Percentiles rank a stretch among this genome's conserved stretches.
phyloP scores from a whole-genome alignment of 2,888 invertebrate species.

The Oithona nana region DNA sequence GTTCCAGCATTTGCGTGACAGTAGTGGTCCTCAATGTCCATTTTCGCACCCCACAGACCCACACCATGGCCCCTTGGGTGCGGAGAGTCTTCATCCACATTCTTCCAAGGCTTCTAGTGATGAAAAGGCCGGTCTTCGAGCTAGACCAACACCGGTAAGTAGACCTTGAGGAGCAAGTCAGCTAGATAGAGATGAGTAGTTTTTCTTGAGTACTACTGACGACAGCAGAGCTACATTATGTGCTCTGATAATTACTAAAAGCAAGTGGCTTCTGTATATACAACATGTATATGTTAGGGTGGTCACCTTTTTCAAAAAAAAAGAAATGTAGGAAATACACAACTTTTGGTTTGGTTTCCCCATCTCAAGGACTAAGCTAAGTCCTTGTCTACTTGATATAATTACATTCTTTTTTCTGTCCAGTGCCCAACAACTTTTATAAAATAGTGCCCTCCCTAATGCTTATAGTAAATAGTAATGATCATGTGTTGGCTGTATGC shows the following conservation, averaged over 20 bases:
- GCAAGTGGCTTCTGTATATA: background rate
- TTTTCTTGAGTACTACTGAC: background rate
- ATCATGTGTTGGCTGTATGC: too few relatives aligned
- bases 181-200: background rate
- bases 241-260: background rate
- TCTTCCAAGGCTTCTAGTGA: slow-evolving; percentile 70
- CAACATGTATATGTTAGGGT: too few relatives aligned
- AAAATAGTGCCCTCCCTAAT: too few relatives aligned
- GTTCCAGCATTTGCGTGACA: slow-evolving; percentile 28
- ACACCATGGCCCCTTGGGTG: slow-evolving; percentile 33
- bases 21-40: slow-evolving; percentile 33
- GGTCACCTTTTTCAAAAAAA: too few relatives aligned
- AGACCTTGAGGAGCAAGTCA: background rate
- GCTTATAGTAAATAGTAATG: too few relatives aligned
- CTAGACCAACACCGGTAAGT: slow-evolving; percentile 21
- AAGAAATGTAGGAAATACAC: too few relatives aligned
- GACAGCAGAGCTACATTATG: background rate
- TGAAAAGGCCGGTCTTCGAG: slow-evolving; percentile 44
- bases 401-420: too few relatives aligned
- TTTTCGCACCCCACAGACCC: slow-evolving; percentile 34
- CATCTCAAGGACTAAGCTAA: too few relatives aligned
- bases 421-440: too few relatives aligned
- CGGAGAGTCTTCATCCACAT: slow-evolving; percentile 83
- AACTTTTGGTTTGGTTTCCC: too few relatives aligned
- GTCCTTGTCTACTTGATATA: too few relatives aligned